Percentiles rank a stretch among this genome's conserved stretches.
These are phyloP conservation scores for Gavia stellata DNA, from an alignment of 2,113 vertebrate species.

Conservation along the genomic window DNA sequence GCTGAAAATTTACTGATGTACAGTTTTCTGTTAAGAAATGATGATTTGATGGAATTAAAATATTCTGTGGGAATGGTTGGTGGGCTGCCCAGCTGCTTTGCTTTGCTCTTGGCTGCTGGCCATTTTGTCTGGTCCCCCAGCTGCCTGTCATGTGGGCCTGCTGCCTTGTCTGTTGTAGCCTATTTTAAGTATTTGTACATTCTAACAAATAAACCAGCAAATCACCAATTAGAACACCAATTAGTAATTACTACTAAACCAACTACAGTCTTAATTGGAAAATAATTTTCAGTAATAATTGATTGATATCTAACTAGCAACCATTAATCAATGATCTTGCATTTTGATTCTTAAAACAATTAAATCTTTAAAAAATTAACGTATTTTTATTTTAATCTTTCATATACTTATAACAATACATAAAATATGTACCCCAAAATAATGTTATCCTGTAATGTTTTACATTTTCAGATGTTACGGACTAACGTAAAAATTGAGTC, in stretches of 20 bases:
- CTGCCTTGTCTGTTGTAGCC: constrained; percentile 24
- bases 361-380: background rate
- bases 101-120: constrained; percentile 53
- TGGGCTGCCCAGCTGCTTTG: constrained; percentile 61
- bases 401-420: background rate
- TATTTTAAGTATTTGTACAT: constrained; percentile 44
- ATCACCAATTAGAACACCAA: constrained; percentile 52
- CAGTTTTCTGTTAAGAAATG: background rate
- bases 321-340: background rate
- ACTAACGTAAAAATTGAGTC: background rate
- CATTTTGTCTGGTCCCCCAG: constrained; percentile 48
- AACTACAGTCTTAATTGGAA: constrained; percentile 18
- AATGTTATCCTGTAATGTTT: accelerated
- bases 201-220: constrained; percentile 33
- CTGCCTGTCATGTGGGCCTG: constrained; percentile 48
- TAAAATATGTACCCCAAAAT: background rate
- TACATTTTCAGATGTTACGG: background rate
- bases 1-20: background rate
- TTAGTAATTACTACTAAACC: constrained; percentile 22
- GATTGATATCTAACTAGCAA: background rate
- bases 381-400: background rate
- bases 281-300: constrained; percentile 26
- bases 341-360: background rate
- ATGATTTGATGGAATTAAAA: constrained; percentile 17
- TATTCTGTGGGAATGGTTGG: constrained; percentile 46